A percentile compares a stretch with the other conserved stretches of the same genome.
Evolutionary conservation across 2,113 vertebrate genomes (phyloP).

Genomic region (Percopsis transmontana): DNA sequence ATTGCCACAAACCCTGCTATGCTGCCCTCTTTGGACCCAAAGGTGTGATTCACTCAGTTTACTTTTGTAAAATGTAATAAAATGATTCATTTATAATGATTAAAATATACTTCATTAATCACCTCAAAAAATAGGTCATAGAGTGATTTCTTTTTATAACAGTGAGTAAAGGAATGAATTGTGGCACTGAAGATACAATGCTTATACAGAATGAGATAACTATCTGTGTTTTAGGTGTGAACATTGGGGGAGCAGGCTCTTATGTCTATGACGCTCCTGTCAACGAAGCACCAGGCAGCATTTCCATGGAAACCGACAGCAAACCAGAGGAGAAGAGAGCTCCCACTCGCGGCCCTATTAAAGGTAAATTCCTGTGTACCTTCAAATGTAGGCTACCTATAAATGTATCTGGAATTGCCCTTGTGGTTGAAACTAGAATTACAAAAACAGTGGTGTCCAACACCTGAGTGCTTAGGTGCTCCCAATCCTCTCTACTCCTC

Average conservation of each 20-base stretch:
- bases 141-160: too few species aligned
- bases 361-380: slow-evolving; percentile 76
- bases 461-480: too few species aligned
- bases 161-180: too few species aligned
- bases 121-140: too few species aligned
- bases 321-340: slow-evolving; percentile 82
- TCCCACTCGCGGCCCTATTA: slow-evolving; percentile 85
- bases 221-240: slow-evolving; percentile 80
- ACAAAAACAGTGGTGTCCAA: too few species aligned
- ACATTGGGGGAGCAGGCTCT: slow-evolving; percentile 90
- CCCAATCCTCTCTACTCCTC: too few species aligned
- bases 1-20: slow-evolving; percentile 86
- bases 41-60: slow-evolving; percentile 66
- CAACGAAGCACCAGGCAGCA: slow-evolving; percentile 74
- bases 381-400: too few species aligned
- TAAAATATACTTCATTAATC: too few species aligned
- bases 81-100: not conserved
- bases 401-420: not conserved
- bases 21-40: slow-evolving; percentile 84
- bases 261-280: slow-evolving; percentile 85
- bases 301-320: slow-evolving; percentile 76
- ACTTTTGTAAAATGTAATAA: not conserved
- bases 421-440: too few species aligned
- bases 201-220: not conserved
- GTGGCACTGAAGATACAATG: too few species aligned